Evolutionary conservation across 2,797 vertebrate genomes (phyloP).

Genomic region (Microctenopoma lineatum): DNA sequence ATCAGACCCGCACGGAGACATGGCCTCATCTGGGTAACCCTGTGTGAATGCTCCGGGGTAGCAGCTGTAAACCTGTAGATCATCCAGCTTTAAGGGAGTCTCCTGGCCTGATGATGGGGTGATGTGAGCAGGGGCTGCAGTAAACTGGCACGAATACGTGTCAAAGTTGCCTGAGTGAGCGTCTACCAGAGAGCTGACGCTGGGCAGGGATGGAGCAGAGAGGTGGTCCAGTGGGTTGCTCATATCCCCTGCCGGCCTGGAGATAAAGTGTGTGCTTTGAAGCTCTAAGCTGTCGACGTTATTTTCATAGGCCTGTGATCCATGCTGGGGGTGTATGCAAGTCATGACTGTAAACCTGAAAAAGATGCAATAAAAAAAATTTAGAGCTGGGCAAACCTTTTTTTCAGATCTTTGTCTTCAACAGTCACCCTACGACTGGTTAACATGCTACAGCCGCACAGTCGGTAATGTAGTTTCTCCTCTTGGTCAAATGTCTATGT

Average conservation of each 20-base stretch:
- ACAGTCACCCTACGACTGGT: neutral
- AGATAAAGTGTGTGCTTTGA: conserved; percentile 87
- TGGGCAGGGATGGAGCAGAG: conserved; percentile 84
- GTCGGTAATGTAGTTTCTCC: too few relatives aligned
- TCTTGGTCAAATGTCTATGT: too few relatives aligned
- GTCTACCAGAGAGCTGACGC: conserved; percentile 91
- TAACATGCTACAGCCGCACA: neutral
- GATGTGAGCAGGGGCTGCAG: conserved; percentile 75
- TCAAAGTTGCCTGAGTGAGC: conserved; percentile 88
- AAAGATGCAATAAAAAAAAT: conserved; percentile 45
- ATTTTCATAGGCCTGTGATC: conserved; percentile 86
- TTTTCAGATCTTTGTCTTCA: neutral
- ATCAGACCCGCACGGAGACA: conserved; percentile 90
- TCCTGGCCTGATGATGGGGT: conserved; percentile 67
- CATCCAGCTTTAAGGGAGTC: conserved; percentile 88
- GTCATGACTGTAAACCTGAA: conserved; percentile 88
- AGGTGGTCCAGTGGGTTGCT: conserved; percentile 72
- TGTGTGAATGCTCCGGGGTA: conserved; percentile 88
- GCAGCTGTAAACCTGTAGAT: conserved; percentile 93
- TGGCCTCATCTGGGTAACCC: conserved; percentile 87
- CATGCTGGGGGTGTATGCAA: conserved; percentile 93
- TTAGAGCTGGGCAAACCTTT: conserved; percentile 18
- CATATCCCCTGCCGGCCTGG: conserved; percentile 88
- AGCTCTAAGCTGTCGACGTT: conserved; percentile 81
- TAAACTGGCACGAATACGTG: conserved; percentile 92